Conservation (phyloP, 2,797 vertebrate species). For the Columba guinea region DNA sequence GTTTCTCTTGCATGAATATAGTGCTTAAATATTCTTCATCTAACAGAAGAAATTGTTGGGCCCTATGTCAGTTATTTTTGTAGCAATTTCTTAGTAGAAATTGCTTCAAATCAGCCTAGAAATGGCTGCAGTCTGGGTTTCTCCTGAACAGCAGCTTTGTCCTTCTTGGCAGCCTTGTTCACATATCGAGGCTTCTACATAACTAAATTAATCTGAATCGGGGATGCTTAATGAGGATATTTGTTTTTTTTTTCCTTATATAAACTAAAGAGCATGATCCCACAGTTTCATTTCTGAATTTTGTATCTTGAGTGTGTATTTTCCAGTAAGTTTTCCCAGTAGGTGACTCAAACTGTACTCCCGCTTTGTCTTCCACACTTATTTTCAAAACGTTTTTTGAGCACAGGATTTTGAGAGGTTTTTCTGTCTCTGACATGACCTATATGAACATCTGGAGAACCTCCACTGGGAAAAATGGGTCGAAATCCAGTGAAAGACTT, state of each 20-base stretch:
- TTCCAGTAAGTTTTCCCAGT: not conserved
- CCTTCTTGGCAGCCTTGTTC: not conserved
- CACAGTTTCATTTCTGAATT: not conserved
- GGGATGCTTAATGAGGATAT: not conserved
- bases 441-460: not conserved
- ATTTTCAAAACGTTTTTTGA: not conserved
- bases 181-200: not conserved
- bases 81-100: not conserved
- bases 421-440: not conserved
- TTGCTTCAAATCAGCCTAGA: not conserved
- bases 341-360: not conserved
- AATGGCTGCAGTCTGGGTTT: not conserved
- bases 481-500: not conserved
- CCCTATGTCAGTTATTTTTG: fast-evolving
- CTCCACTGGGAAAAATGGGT: not conserved
- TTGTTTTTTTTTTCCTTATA: not conserved
- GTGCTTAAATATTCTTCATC: not conserved
- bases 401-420: not conserved
- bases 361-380: not conserved
- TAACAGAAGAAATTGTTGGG: not conserved
- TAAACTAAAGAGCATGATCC: not conserved
- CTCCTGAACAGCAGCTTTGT: not conserved
- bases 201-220: not conserved
- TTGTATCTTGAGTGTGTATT: not conserved
- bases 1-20: not conserved